Base-by-base conservation (phyloP, 1,140 invertebrate species). In the Bombus impatiens region DNA sequence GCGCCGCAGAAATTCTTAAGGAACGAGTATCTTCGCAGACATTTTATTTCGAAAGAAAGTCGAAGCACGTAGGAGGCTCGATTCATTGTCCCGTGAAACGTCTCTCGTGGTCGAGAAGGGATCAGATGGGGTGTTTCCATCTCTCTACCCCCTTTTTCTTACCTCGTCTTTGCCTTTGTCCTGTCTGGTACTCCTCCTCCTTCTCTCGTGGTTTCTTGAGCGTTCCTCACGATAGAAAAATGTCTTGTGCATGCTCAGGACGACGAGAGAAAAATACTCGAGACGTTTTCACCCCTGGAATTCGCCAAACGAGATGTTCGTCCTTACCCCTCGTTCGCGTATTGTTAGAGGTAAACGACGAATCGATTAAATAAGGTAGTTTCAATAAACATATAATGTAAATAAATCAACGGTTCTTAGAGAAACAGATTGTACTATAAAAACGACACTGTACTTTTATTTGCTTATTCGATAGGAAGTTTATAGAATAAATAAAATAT, bases 11-110 rank as follows among this genome's bases (percentile, higher is more conserved):
- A 85, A 80, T 80, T 53, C 68, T 3, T 32, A 44, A 25, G 62
- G 81, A 22, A 47, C 13, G 78, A 74, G 40, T 59, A 81, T 83
- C 67, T 65, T 76, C 76, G 65, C 77, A 77, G 88, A 86, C 76
- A 67, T 89, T 89, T 89, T 89, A 86, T 89, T 86, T 86, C 59
- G 75, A 77, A 62, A 25, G 28, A 37, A 32, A 57, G 57, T 6
- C 28, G 65, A 77, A 53, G 62, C 87, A 82, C 84, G 78, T 80
- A 78, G 72, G 32, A 42, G 42, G 68, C 88, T 89, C 78, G 62
- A 79, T 86, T 89, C 88, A 89, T 89, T 89, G 88, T 88, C 74
- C 88, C 62, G 79, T 32, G 83, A 82, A 89, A 82, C 65, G 75
- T 89, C 68, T 78, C 40, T 37, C 76, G 77, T 62, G 78, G 65